Base-by-base conservation (phyloP, 2,888 invertebrate species). In the Oxytorus armatus region DNA sequence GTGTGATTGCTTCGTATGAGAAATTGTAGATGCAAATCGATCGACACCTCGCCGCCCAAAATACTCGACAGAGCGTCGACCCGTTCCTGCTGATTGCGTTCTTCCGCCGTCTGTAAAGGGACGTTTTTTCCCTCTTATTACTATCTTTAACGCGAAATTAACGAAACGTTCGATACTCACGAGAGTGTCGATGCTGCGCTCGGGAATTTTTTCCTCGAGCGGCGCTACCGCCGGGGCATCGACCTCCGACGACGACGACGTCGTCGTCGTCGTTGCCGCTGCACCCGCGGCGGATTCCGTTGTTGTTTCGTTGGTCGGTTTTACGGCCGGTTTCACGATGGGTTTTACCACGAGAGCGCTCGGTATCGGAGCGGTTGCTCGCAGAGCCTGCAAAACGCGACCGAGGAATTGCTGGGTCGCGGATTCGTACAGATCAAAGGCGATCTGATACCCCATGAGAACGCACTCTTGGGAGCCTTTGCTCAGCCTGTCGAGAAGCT, bases 401-500 rank as follows among this genome's bases (percentile, higher is more conserved):
- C 96, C 96, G 65, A 99, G 93, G 92, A 99, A 99, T 91, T 99
- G 98, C 92, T 99, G 99, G 1, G 99, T 99, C 0, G 99, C 99
- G 49, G 98, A 98, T 92, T 99, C 99, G 90, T 99, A 99, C 86
- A 99, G 94, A 93, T 99, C 99, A 93, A 99, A 99, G 0, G 96
- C 98, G 87, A 99, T 98, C 93, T 99, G 99, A 92, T 98, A 99
- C 0, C 98, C 98, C 97, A 99, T 99, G 47, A 99, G 93, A 77
- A 96, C 96, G 83, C 95, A 96, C 82, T 97, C 96, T 92, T 94
- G 93, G 0, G 94, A 93, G 42, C 96, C 97, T 90, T 96, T 95
- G 23, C 97, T 96, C 0, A 99, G 93, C 92, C 96, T 97, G 89
- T 98, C 98, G 5, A 99, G 93, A 80, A 99, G 96, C 92, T 98